Evolutionary conservation across 2,888 invertebrate species (phyloP), one percentile per base, ranked within the genome.

Genomic region (Melanostoma mellinum): DNA sequence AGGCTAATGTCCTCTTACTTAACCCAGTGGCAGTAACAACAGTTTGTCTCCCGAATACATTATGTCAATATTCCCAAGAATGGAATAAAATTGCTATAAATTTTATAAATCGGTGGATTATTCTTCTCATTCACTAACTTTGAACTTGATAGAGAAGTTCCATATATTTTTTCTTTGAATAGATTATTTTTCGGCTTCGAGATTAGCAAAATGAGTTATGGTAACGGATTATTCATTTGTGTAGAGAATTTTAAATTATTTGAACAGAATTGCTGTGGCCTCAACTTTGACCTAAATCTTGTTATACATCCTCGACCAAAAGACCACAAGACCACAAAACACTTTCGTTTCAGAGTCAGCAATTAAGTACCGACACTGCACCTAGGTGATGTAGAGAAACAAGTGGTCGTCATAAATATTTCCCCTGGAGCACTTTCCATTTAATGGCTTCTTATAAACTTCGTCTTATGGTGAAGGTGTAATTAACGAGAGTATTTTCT

Each of bases 1-100:
- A 38, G 77, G 58, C 50, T 77, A 61, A 69, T 72, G 82, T 40
- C 77, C 74, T 58, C 73, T 73, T 61, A 46, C 63, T 63, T 68
- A 63, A 68, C 58, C 61, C 67, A 68, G 56, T 68, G 72, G 63
- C 63, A 73, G 72, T 73, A 20, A 20, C 50, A 63, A 63, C 77
- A 50, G 69, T 69, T 55, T 69, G 63, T 50, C 58, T 78, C 55
- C 60, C 67, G 71, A 72, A 81, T 81, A 80, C 38, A 81, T 75
- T 71, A 75, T 58, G 46, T 52, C 53, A 40, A 35, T 48, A 56
- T 42, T 9, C 36, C 40, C 40, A 68, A 56, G 58, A 42, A 30
- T 50, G n/a, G 65, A 61, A 48, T 30, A 63, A 53, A n/a, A 40
- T 48, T 10, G 10, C 61, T 42, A 68, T 76, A 65, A 71, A 48